Percentiles rank a stretch among this genome's conserved stretches.
Conservation (phyloP, 2,797 vertebrate genomes). For the Yasuhikotakia modesta region DNA sequence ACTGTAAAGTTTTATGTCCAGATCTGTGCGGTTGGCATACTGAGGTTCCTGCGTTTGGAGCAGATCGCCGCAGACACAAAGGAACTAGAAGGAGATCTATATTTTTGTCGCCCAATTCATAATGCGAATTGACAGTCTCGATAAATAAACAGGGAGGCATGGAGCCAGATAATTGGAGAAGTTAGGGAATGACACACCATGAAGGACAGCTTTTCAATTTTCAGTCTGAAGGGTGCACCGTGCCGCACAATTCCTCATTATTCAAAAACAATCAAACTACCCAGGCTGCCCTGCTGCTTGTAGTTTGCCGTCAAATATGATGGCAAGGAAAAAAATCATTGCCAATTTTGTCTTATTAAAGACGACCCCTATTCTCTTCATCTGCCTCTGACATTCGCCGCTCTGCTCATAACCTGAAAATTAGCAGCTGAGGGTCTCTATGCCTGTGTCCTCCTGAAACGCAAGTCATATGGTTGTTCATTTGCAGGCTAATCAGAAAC, state of each 20-base stretch:
- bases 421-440: slow-evolving; percentile 67
- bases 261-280: slow-evolving; percentile 76
- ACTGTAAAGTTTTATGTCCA: slow-evolving; percentile 26
- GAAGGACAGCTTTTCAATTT: slow-evolving; percentile 77
- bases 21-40: not conserved
- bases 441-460: slow-evolving; percentile 67
- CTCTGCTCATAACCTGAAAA: slow-evolving; percentile 76
- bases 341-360: slow-evolving; percentile 65
- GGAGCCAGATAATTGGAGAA: slow-evolving; percentile 71
- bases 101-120: slow-evolving; percentile 67
- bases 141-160: slow-evolving; percentile 69
- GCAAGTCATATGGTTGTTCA: slow-evolving; percentile 70
- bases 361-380: slow-evolving; percentile 61
- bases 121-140: slow-evolving; percentile 71
- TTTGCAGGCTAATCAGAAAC: slow-evolving; percentile 79
- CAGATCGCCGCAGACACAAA: slow-evolving; percentile 39
- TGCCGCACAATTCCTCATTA: slow-evolving; percentile 71
- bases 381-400: slow-evolving; percentile 73
- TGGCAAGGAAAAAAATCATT: slow-evolving; percentile 67
- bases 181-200: slow-evolving; percentile 72
- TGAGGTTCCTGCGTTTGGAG: slow-evolving; percentile 8
- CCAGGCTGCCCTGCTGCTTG: slow-evolving; percentile 67
- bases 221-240: slow-evolving; percentile 74
- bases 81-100: slow-evolving; percentile 69
- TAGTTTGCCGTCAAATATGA: slow-evolving; percentile 74